These are phyloP conservation scores for Diabrotica undecimpunctata DNA, from an alignment of 1,140 invertebrate genomes.

Conservation along the genomic window DNA sequence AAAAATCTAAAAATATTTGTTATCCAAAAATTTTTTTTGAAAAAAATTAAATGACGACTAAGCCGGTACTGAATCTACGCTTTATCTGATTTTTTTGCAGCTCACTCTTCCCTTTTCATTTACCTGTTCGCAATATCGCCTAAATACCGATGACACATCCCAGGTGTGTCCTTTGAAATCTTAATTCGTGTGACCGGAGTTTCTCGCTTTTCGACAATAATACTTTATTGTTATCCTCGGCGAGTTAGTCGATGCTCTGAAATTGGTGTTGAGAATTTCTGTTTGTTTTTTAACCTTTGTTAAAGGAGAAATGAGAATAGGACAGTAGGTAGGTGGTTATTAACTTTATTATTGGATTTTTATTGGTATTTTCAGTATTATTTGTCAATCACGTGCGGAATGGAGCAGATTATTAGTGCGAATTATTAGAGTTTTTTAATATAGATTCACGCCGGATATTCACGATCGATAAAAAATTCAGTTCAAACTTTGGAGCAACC, in stretches of 20 bases:
- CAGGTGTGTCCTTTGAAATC: constrained; percentile 31
- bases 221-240: neutral
- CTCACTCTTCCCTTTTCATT: constrained; percentile 12
- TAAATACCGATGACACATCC: constrained; percentile 27
- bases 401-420: no score
- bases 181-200: constrained; percentile 31
- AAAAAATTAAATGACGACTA: no score
- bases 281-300: neutral
- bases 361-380: neutral
- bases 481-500: no score
- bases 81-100: neutral
- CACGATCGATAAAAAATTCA: no score
- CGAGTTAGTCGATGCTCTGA: neutral
- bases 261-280: neutral
- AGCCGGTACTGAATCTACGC: neutral
- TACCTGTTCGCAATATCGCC: constrained; percentile 24
- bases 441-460: no score
- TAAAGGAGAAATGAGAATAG: neutral
- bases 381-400: no score
- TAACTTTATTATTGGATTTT: neutral
- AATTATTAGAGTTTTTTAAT: no score
- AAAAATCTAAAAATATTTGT: no score
- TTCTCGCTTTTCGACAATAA: constrained; percentile 7
- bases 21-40: no score
- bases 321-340: neutral